Evolutionary conservation across 2,113 vertebrate species (phyloP).

Genomic region (Epinephelus cyanopodus): DNA sequence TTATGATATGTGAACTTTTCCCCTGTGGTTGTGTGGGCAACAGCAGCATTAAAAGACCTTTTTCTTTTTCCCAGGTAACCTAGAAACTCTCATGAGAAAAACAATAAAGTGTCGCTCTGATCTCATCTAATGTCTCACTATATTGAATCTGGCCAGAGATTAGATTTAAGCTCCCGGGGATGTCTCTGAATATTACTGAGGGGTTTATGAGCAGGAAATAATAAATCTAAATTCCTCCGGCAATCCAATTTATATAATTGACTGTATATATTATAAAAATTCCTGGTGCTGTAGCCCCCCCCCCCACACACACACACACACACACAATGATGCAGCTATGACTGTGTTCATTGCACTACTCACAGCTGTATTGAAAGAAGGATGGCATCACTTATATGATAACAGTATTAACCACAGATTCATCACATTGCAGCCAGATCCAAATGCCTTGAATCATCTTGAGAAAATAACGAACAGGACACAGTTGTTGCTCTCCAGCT

Average conservation of each 20-base stretch:
- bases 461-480: background rate
- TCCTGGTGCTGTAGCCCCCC: background rate
- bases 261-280: background rate
- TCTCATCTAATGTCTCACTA: slow-evolving; percentile 34
- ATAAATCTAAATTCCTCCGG: slow-evolving; percentile 42
- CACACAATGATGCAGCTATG: background rate
- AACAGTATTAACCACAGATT: background rate
- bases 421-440: background rate
- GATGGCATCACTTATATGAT: background rate
- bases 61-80: slow-evolving; percentile 21
- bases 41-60: background rate
- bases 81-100: slow-evolving; percentile 27
- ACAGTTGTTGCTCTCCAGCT: background rate
- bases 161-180: slow-evolving; percentile 47
- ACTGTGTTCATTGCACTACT: background rate
- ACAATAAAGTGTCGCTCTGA: slow-evolving; percentile 40
- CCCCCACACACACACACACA: too few species aligned
- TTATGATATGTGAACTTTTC: background rate
- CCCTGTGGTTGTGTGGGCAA: background rate
- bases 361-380: background rate
- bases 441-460: background rate
- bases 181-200: slow-evolving; percentile 25
- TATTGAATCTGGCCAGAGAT: slow-evolving; percentile 57
- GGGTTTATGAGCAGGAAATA: slow-evolving; percentile 50
- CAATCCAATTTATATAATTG: slow-evolving; percentile 37